phyloP scores from a whole-genome alignment of 2,888 invertebrate genomes.

The Eupeodes latifasciatus region DNA sequence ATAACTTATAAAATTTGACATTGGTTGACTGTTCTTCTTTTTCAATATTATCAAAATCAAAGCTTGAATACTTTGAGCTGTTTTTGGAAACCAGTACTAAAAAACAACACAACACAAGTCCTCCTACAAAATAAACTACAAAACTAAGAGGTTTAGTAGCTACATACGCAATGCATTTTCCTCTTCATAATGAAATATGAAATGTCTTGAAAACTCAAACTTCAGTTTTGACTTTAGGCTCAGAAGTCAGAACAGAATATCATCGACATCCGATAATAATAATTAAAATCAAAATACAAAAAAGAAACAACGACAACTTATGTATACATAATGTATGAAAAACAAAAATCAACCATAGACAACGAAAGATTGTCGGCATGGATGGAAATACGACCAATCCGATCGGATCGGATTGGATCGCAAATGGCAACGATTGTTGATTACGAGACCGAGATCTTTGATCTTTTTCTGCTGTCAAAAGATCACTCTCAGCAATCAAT shows the following conservation, averaged over 20 bases:
- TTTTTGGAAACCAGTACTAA: no score
- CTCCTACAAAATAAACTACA: no score
- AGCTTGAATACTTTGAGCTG: no score
- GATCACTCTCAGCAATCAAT: constrained; percentile 77
- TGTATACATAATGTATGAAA: no score
- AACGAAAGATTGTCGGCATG: constrained; percentile 34
- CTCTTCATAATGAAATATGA: neutral
- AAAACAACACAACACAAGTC: no score
- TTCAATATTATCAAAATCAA: no score
- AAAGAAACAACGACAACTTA: constrained; percentile 37
- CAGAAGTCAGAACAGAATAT: constrained; percentile 15
- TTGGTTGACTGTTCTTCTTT: no score
- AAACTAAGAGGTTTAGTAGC: neutral
- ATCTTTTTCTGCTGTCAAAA: constrained; percentile 80
- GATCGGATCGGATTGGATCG: neutral
- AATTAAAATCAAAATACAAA: constrained; percentile 10
- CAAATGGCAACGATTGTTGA: constrained; percentile 77
- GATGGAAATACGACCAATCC: constrained; percentile 10
- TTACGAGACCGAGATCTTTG: constrained; percentile 81
- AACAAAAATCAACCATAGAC: constrained; percentile 23
- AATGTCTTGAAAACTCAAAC: constrained; percentile 32
- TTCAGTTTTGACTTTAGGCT: constrained; percentile 55
- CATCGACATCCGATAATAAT: constrained; percentile 15
- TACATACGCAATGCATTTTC: no score
- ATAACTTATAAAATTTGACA: no score